Conservation (phyloP, 1,140 invertebrate genomes). For the Cydia fagiglandana region DNA sequence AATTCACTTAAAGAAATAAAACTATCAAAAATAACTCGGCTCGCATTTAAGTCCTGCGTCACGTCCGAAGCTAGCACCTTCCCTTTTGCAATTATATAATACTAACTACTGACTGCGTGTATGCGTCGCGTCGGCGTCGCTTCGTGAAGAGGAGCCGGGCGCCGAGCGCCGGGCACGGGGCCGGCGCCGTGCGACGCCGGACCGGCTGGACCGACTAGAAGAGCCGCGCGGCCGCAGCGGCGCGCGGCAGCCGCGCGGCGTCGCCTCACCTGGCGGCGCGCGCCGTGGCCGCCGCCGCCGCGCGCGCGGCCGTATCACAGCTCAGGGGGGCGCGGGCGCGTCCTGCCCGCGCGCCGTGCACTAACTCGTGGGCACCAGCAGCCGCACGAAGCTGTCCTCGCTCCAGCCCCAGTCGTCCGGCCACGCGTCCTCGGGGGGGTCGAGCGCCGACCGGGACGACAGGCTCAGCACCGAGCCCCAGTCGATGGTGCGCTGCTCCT, state of each 20-base stretch:
- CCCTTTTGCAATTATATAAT: constrained; percentile 75
- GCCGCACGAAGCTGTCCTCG: constrained; percentile 78
- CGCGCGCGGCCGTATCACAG: constrained; percentile 61
- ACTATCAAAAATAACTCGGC: constrained; percentile 79
- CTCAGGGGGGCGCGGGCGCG: constrained; percentile 63
- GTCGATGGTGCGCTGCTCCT: constrained; percentile 90
- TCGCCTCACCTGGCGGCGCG: constrained; percentile 38
- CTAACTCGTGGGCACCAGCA: constrained; percentile 79
- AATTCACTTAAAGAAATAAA: constrained; percentile 78
- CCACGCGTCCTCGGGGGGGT: constrained; percentile 87
- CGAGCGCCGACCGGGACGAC: constrained; percentile 89
- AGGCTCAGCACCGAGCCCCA: constrained; percentile 94
- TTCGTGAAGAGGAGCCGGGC: constrained; percentile 34
- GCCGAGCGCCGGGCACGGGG: constrained; percentile 36
- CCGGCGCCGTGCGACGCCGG: constrained; percentile 44
- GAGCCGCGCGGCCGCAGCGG: constrained; percentile 40
- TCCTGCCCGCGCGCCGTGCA: constrained; percentile 69
- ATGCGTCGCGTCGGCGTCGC: constrained; percentile 45
- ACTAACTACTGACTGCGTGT: constrained; percentile 72
- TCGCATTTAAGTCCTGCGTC: constrained; percentile 74
- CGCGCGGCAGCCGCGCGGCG: constrained; percentile 48
- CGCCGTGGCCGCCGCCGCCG: constrained; percentile 36
- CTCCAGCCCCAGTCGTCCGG: constrained; percentile 74
- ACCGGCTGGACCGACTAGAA: constrained; percentile 57
- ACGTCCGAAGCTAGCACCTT: constrained; percentile 78